Percentiles rank a stretch among this genome's conserved stretches.
phyloP scores from a whole-genome alignment of 2,888 invertebrate genomes.

The Andrena marginata region DNA sequence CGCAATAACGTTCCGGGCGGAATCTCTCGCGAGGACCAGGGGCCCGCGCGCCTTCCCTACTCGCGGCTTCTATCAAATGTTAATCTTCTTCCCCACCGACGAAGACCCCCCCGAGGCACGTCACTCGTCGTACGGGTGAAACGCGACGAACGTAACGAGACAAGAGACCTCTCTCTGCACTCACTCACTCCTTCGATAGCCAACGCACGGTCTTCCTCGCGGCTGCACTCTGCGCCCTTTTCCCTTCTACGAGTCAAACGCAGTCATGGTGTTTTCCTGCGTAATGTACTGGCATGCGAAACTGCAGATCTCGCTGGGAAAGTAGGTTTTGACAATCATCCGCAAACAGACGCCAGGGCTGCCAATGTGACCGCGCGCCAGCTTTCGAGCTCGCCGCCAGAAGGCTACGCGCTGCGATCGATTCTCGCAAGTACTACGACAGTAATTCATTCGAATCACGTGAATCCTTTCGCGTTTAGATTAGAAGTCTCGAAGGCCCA shows the following conservation, averaged over 20 bases:
- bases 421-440: constrained; percentile 5
- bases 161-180: constrained; percentile 54
- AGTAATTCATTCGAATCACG: neutral
- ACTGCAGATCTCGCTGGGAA: constrained; percentile 68
- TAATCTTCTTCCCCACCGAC: constrained; percentile 60
- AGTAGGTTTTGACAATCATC: constrained; percentile 83
- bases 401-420: neutral
- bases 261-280: constrained; percentile 62
- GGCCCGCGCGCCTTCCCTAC: constrained; percentile 45
- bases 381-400: neutral
- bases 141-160: constrained; percentile 58
- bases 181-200: constrained; percentile 61
- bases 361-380: constrained; percentile 65
- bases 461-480: neutral
- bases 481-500: neutral
- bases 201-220: constrained; percentile 48
- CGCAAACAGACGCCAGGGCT: constrained; percentile 77
- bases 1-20: neutral
- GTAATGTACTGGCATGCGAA: constrained; percentile 60
- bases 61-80: constrained; percentile 42
- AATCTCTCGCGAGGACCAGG: constrained; percentile 43
- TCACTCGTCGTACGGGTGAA: constrained; percentile 65
- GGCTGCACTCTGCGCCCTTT: constrained; percentile 51
- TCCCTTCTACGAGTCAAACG: constrained; percentile 52
- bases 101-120: constrained; percentile 66